phyloP scores from a whole-genome alignment of 2,113 vertebrate genomes.

The Gallinago paraguaiae region DNA sequence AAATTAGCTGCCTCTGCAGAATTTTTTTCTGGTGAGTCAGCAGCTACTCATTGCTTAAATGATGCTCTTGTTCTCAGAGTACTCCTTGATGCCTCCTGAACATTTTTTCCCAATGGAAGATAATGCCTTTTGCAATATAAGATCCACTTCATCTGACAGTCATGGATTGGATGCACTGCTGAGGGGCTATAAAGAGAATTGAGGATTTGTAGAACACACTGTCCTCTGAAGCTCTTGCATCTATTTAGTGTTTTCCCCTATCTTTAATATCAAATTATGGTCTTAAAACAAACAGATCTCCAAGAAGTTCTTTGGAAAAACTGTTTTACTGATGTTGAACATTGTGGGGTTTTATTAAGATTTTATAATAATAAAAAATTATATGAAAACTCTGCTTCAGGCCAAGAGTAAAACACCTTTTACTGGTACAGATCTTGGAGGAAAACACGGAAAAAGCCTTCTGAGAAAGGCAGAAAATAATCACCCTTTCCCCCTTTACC shows the following conservation, averaged over 20 bases:
- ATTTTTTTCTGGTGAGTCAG: constrained; percentile 34
- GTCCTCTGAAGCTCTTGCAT: not conserved
- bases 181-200: not conserved
- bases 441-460: not conserved
- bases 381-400: not conserved
- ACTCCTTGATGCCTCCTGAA: constrained; percentile 18
- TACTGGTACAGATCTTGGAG: not conserved
- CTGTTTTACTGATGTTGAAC: not conserved
- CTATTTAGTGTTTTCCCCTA: not conserved
- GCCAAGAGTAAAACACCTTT: not conserved
- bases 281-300: not conserved
- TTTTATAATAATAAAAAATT: not conserved
- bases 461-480: not conserved
- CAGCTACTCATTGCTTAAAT: constrained; percentile 30
- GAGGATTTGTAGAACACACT: not conserved
- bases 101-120: not conserved
- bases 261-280: not conserved
- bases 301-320: not conserved
- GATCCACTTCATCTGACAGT: not conserved
- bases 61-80: constrained; percentile 1
- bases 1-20: constrained; percentile 44
- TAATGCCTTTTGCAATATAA: not conserved
- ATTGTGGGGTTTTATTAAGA: not conserved
- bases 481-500: not conserved
- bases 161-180: not conserved